Evolutionary conservation across 2,888 invertebrate species (phyloP).

Genomic region (Punctoribates punctum): DNA sequence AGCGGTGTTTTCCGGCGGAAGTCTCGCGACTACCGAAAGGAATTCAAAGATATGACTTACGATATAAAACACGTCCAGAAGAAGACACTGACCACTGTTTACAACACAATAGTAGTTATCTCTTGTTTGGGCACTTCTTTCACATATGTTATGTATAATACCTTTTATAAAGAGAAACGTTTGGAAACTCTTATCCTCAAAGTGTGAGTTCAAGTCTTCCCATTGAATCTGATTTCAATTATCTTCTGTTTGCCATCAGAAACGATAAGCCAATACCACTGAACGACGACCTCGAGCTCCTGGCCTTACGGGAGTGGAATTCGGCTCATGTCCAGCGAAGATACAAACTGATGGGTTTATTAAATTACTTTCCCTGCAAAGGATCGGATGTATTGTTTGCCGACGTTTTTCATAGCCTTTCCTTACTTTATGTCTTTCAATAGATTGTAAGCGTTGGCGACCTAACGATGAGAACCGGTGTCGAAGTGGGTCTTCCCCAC

Average conservation of each 20-base stretch:
- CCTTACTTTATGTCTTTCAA: neutral
- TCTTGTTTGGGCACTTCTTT: neutral
- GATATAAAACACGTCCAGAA: neutral
- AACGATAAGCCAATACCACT: neutral
- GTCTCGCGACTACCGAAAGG: neutral
- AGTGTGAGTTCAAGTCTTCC: neutral
- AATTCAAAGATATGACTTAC: neutral
- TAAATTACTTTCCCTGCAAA: neutral
- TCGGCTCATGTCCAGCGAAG: neutral
- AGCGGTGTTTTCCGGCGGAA: neutral
- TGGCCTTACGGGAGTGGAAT: conserved; percentile 1
- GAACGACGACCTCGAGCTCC: neutral
- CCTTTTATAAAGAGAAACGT: neutral
- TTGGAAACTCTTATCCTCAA: neutral
- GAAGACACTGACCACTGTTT: neutral
- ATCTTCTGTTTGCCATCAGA: neutral
- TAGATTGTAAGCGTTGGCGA: neutral
- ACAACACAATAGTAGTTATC: neutral
- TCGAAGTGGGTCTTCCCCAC: conserved; percentile 67
- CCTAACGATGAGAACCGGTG: conserved; percentile 56
- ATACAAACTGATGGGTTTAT: neutral
- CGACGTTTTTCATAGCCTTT: neutral
- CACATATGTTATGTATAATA: neutral
- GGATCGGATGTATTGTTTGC: neutral
- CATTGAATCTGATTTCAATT: neutral